Evolutionary conservation across 2,888 invertebrate species (phyloP), one percentile per base, ranked within the genome.

Genomic region (Philopedon plagiatum): DNA sequence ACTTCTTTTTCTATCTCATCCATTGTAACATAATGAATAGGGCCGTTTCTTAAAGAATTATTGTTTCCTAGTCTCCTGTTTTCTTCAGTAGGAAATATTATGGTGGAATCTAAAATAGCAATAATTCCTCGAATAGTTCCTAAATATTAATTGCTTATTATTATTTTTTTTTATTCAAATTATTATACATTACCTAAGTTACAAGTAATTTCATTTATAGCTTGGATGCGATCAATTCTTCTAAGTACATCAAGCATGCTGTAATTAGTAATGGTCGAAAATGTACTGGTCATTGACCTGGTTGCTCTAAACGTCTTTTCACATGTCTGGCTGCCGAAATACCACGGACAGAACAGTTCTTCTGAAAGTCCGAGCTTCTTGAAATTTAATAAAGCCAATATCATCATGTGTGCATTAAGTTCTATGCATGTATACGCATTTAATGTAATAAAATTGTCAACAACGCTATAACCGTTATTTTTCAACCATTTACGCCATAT

Each of bases 361-460:
- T 2, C 2, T 2, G 9, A 8, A 9, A 8, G 5, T 34, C 9
- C 34, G 5, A 8, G 2, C 2, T 11, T 5, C 5, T 11, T 8
- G 5, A 2, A 8, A 7, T n/a, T 23, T 23, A 26, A 23, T 3
- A 23, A 54, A n/a, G n/a, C n/a, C 5, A 54, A n/a, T 4, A 34
- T 4, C 2, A 34, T 34, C 2, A 2, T 34, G 13, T 54, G 54
- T 4, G 13, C 18, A 29, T 54, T 54, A 2, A 54, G 7, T 29
- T 54, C 54, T 13, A 54, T 54, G 29, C 54, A 54, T 29, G 54
- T 54, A 32, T 54, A 54, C 7, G 32, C 29, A 32, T 54, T 54
- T n/a, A n/a, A 32, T 1, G 54, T 29, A 3, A 54, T 54, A 54
- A 54, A 54, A 54, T 54, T 54, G n/a, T 54, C 32, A 2, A 2